These are phyloP conservation scores for Fregetta grallaria DNA, from an alignment of 2,113 vertebrate species.

Conservation along the genomic window DNA sequence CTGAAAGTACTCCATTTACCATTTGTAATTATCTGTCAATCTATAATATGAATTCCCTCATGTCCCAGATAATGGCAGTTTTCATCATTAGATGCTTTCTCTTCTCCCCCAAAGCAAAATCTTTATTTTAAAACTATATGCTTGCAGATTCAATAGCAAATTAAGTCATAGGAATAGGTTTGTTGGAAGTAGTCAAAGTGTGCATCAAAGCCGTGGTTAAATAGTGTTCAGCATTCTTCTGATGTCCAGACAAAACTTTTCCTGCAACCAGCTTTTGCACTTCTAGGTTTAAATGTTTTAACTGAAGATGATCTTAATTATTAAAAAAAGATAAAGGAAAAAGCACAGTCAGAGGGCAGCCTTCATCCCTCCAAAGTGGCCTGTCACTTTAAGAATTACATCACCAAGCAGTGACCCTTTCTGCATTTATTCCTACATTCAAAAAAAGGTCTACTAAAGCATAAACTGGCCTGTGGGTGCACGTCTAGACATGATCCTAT, in stretches of 20 bases:
- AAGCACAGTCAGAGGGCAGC: background rate
- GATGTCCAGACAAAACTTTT: background rate
- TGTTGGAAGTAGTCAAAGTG: background rate
- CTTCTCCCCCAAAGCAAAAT: background rate
- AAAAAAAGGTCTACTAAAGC: background rate
- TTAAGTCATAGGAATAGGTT: background rate
- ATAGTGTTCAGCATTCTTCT: background rate
- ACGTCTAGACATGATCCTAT: background rate
- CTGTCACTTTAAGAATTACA: fast-evolving
- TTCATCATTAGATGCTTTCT: background rate
- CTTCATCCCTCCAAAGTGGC: background rate
- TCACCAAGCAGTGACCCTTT: background rate
- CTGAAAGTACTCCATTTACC: background rate
- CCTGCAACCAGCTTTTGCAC: background rate
- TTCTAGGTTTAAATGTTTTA: background rate
- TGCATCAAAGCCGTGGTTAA: background rate
- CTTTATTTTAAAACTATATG: background rate
- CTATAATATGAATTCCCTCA: background rate
- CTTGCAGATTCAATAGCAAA: background rate
- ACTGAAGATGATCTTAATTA: background rate
- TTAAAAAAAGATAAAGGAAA: background rate
- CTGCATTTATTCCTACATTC: background rate
- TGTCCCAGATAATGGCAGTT: background rate
- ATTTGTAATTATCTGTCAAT: background rate
- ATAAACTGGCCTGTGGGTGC: background rate